Evolutionary conservation across 2,797 vertebrate genomes (phyloP).

Genomic region (Capromys pilorides): DNA sequence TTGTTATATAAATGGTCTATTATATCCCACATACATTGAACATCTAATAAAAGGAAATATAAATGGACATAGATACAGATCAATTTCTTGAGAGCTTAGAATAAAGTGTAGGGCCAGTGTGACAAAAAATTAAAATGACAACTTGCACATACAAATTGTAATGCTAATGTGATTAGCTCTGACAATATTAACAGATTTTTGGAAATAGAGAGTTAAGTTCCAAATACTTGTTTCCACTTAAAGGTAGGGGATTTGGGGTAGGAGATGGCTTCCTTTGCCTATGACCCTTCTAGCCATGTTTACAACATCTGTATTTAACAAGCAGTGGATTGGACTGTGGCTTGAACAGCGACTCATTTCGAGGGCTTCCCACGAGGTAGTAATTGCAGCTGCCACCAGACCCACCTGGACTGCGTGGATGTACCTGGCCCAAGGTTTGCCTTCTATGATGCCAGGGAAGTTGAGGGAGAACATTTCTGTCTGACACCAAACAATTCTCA

Average conservation of each 20-base stretch:
- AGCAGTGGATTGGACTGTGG: not conserved
- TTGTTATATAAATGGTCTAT: not conserved
- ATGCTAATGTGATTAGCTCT: not conserved
- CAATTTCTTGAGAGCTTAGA: not conserved
- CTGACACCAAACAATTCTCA: not conserved
- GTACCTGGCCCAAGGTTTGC: accelerated
- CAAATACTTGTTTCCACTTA: not conserved
- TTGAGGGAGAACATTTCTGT: not conserved
- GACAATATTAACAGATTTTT: not conserved
- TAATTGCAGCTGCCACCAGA: not conserved
- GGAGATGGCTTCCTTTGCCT: not conserved
- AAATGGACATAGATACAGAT: not conserved
- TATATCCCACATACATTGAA: not conserved
- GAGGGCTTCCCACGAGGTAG: not conserved
- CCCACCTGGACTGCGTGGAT: not conserved
- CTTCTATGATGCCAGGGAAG: not conserved
- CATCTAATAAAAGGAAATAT: not conserved
- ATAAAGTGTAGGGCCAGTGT: not conserved
- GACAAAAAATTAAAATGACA: not conserved
- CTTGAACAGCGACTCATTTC: not conserved
- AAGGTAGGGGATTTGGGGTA: not conserved
- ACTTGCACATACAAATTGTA: not conserved
- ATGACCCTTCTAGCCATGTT: not conserved
- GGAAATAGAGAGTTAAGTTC: not conserved
- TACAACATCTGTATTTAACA: not conserved